Conservation (phyloP, 2,113 vertebrate genomes). For the Hypanus sabinus region DNA sequence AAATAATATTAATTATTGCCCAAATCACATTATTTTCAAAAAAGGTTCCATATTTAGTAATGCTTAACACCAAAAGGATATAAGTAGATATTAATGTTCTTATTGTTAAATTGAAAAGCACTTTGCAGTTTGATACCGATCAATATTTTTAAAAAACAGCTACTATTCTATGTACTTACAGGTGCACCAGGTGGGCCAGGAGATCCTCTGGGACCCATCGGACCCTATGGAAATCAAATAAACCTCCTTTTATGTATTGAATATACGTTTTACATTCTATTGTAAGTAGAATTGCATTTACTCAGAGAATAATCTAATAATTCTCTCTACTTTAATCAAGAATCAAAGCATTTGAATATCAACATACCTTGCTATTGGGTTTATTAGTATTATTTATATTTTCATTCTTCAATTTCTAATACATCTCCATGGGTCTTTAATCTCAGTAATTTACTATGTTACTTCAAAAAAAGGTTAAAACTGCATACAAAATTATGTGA, state of each 20-base stretch:
- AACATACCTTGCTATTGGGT: background rate
- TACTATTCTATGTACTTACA: constrained; percentile 62
- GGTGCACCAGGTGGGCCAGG: constrained; percentile 68
- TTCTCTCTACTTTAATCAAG: background rate
- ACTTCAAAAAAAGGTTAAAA: background rate
- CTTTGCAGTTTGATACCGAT: background rate
- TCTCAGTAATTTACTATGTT: background rate
- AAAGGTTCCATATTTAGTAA: background rate
- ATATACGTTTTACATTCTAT: background rate
- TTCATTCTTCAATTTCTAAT: background rate
- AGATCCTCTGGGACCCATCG: constrained; percentile 79
- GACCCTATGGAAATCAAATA: constrained; percentile 65
- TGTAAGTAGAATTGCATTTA: background rate
- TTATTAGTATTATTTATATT: background rate
- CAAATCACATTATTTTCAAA: background rate
- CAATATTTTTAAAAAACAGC: background rate
- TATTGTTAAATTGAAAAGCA: background rate
- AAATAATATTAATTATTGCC: constrained; percentile 34
- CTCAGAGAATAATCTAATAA: background rate
- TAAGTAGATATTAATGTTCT: background rate
- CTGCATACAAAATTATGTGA: background rate
- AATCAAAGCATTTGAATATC: background rate
- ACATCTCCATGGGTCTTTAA: background rate
- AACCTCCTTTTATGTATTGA: background rate
- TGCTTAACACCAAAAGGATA: background rate